A percentile compares a stretch with the other conserved stretches of the same genome.
phyloP scores from a whole-genome alignment of 1,140 invertebrate genomes.

The Octopus bimaculoides region DNA sequence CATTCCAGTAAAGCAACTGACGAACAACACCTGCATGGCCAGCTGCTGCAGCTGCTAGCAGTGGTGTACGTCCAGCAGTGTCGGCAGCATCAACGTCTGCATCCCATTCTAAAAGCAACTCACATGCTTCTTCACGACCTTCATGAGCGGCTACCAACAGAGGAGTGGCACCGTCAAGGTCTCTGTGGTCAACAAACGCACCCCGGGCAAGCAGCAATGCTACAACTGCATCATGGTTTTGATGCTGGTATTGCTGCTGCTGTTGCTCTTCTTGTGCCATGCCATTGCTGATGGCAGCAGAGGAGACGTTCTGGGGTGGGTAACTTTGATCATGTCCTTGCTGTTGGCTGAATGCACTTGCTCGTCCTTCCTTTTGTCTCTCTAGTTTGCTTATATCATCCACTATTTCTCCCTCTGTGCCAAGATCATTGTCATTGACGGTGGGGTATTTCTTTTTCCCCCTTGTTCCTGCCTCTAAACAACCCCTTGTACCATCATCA shows the following conservation, averaged over 20 bases:
- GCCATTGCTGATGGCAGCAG: no score
- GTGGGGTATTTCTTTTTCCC: no score
- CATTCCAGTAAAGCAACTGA: constrained; percentile 82
- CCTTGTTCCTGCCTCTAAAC: no score
- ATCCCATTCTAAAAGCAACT: constrained; percentile 79
- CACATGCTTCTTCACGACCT: constrained; percentile 71
- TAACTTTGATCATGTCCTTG: no score
- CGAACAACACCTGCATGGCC: constrained; percentile 79
- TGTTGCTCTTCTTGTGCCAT: no score
- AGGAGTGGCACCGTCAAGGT: constrained; percentile 91
- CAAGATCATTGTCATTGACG: no score
- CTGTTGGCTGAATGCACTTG: constrained; percentile 56
- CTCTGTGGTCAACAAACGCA: constrained; percentile 74
- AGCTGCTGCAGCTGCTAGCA: constrained; percentile 79
- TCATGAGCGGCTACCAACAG: constrained; percentile 77
- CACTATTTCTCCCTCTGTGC: no score
- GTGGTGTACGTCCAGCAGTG: constrained; percentile 72
- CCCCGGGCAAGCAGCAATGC: constrained; percentile 71
- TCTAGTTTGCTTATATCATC: no score
- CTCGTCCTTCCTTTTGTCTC: constrained; percentile 55
- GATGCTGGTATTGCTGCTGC: constrained; percentile 61
- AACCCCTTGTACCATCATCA: no score
- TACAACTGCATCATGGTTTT: constrained; percentile 61
- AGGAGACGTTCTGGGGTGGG: no score
- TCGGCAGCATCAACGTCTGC: constrained; percentile 84